Evolutionary conservation across 2,888 invertebrate genomes (phyloP).

Genomic region (Hedya salicella): DNA sequence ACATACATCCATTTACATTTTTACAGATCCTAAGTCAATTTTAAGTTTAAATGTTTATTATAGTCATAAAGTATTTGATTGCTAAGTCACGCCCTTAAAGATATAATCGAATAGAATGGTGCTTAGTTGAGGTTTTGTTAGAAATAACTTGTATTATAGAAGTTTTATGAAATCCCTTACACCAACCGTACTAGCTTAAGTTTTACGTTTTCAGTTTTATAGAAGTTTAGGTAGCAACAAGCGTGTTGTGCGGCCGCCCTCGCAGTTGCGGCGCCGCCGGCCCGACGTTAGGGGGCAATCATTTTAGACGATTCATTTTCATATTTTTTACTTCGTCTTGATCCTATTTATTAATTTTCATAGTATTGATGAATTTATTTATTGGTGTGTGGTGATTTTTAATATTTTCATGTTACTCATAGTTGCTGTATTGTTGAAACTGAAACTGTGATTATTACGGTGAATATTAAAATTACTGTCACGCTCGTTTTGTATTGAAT

Average conservation of each 20-base stretch:
- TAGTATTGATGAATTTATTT: conserved; percentile 78
- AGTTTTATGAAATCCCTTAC: conserved; percentile 64
- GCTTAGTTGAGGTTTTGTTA: conserved; percentile 81
- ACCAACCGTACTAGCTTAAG: conserved; percentile 66
- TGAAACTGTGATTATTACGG: conserved; percentile 67
- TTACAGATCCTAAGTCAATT: conserved; percentile 72
- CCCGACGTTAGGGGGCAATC: conserved; percentile 58
- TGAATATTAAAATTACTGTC: conserved; percentile 77
- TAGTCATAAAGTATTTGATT: conserved; percentile 76
- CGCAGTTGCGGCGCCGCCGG: neutral
- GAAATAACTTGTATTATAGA: conserved; percentile 69
- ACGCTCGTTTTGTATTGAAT: conserved; percentile 84
- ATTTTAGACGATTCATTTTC: conserved; percentile 50
- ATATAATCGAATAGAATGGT: conserved; percentile 83
- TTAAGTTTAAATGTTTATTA: conserved; percentile 73
- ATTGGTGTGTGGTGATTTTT: conserved; percentile 81
- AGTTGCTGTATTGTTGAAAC: conserved; percentile 55
- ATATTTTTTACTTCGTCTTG: conserved; percentile 56
- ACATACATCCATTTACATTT: conserved; percentile 67
- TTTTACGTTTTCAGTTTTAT: conserved; percentile 57
- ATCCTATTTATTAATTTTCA: conserved; percentile 72
- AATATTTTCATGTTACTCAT: conserved; percentile 71
- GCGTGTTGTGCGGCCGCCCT: neutral
- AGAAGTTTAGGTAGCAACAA: conserved; percentile 31
- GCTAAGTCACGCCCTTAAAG: conserved; percentile 79